A percentile compares a stretch with the other conserved stretches of the same genome.
Evolutionary conservation across 2,888 invertebrate species (phyloP).

Genomic region (Idaea biselata): DNA sequence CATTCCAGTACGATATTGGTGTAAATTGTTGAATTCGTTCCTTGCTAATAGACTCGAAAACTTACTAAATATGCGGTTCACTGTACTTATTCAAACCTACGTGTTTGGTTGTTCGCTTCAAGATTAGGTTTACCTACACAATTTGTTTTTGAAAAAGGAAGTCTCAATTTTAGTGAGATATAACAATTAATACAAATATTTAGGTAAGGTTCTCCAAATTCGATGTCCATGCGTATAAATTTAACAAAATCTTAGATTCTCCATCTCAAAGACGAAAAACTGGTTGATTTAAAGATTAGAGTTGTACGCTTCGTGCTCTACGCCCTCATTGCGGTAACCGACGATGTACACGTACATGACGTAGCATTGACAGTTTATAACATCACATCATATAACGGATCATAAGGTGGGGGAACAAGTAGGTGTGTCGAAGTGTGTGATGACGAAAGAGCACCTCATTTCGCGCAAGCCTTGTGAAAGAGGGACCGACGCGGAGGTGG

Average conservation of each 20-base stretch:
- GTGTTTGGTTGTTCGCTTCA: background rate
- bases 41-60: slow-evolving; percentile 15
- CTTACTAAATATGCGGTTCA: background rate
- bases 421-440: slow-evolving; percentile 64
- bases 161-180: background rate
- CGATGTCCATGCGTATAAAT: slow-evolving; percentile 8
- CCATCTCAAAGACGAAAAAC: background rate
- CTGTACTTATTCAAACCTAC: background rate
- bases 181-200: background rate
- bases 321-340: slow-evolving; percentile 21
- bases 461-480: slow-evolving; percentile 75
- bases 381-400: slow-evolving; percentile 38
- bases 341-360: slow-evolving; percentile 21
- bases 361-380: slow-evolving; percentile 22
- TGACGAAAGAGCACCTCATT: slow-evolving; percentile 71
- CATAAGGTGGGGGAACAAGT: slow-evolving; percentile 53
- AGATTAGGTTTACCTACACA: background rate
- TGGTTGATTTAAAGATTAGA: background rate
- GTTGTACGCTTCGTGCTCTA: background rate
- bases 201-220: slow-evolving; percentile 6
- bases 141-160: background rate
- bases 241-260: background rate
- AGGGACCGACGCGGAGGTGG: slow-evolving; percentile 61
- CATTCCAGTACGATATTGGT: slow-evolving; percentile 28
- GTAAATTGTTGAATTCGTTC: slow-evolving; percentile 23